Base-by-base conservation (phyloP, 2,797 vertebrate genomes). In the Craterocephalus amniculus region DNA sequence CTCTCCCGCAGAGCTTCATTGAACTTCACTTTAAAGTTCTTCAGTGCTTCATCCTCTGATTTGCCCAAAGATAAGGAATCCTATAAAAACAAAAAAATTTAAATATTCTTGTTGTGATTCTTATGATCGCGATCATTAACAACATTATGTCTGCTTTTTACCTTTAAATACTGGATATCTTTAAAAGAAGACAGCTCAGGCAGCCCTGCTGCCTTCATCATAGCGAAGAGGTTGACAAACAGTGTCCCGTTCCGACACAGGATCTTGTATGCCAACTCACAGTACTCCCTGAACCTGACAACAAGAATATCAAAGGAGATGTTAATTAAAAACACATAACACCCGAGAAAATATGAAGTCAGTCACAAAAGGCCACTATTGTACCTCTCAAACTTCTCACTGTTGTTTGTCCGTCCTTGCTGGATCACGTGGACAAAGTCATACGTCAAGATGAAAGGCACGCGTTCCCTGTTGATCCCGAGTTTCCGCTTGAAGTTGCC, bases 401-500 rank as follows among this genome's bases (percentile, higher is more conserved):
- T 99, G 91, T 99, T 99, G 88, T 92, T 99, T 0, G 97, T 98
- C 56, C 94, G 95, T 18, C 98, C 98, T 90, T 99, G 94, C 84
- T 99, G 98, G 84, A 99, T 99, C 70, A 99, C 98, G 0, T 99
- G 98, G 72, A 99, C 98, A 18, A 99, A 99, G 90, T 99, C 98
- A 0, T 99, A 99, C 0, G 98, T 99, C 89, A 99, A 81, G 84
- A 99, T 99, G 78, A 99, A 99, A 22, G 98, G 98, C 77, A 99
- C 98, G 1, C 98, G 96, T 80, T 99, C 98, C 38, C 98, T 95
- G 78, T 99, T 99, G 91, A 99, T 99, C 70, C 98, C 98, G 43
- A 99, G 96, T 91, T 99, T 99, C 65, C 96, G 96, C 91, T 99
- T 99, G 91, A 99, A 99, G 88, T 99, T 99, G 43, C 98, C 98